These are phyloP conservation scores for Mesocentrotus franciscanus DNA, from an alignment of 53 echinoderm and acorn worm species.

Conservation along the genomic window DNA sequence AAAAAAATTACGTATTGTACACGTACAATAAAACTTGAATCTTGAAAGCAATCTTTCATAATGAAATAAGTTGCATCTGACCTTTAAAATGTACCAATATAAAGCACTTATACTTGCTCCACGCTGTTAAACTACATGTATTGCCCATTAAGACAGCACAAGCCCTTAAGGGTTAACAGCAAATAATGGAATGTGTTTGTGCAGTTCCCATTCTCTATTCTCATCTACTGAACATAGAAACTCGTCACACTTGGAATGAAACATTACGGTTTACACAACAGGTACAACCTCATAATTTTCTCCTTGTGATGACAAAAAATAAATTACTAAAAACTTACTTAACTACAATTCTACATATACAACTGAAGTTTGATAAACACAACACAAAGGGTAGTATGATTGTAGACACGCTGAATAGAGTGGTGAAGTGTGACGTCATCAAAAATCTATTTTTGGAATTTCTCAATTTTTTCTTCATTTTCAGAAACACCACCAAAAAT, in stretches of 20 bases:
- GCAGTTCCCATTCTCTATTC: not conserved
- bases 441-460: no score
- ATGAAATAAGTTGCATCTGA: not conserved
- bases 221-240: not conserved
- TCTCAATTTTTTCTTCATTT: no score
- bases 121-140: not conserved
- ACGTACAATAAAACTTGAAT: no score
- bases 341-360: not conserved
- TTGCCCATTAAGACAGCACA: not conserved
- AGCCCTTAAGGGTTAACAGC: not conserved
- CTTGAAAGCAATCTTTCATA: no score
- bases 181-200: not conserved
- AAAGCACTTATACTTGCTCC: not conserved
- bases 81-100: not conserved
- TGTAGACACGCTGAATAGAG: not conserved
- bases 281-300: not conserved
- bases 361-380: not conserved
- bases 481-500: no score
- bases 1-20: no score
- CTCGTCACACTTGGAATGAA: not conserved
- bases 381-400: not conserved
- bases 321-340: not conserved
- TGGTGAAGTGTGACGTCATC: no score
- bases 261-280: not conserved
- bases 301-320: not conserved